Evolutionary conservation across 2,888 invertebrate genomes (phyloP), one percentile per base, ranked within the genome.

Genomic region (Drosophila kuntzei): DNA sequence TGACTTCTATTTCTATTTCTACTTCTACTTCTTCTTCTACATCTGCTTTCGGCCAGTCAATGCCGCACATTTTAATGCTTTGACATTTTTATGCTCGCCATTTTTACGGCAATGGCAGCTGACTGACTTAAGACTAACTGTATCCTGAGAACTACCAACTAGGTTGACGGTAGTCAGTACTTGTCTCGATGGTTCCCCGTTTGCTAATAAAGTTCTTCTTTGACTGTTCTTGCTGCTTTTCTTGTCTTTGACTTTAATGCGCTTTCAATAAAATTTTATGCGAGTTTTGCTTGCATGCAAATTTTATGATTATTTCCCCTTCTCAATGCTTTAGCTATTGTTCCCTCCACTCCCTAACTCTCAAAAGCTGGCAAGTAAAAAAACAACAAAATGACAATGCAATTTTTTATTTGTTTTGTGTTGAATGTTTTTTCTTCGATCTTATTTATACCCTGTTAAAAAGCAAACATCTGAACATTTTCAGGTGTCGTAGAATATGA

Each of bases 191-290:
- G 76, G 63, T 61, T 87, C 80, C 87, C 87, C 43, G 71, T 54
- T 88, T 86, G 89, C 83, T 86, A 86, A 86, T 88, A 83, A 88
- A 88, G 83, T 83, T 71, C 82, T 83, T 80, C 66, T 53, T 29
- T 51, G 49, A 43, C 59, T 37, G 57, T 29, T 46, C 60, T 50
- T 41, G 63, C 78, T 73, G 70, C 67, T 74, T 84, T 81, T 71
- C 79, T 81, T 87, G 87, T 78, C 79, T 81, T 84, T 81, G 80
- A 87, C 80, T 89, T 89, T 88, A 84, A 88, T 84, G 87, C 72
- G 78, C 81, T 75, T 87, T 83, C 87, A 84, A 84, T 84, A 84
- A 84, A 88, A 84, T 78, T 84, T 88, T 86, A 84, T 84, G 74
- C 53, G 87, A 78, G 50, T 80, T 83, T 88, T 88, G 89, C 86